These are phyloP conservation scores for Macrosiphum euphorbiae DNA, from an alignment of 2,888 invertebrate genomes.

Conservation along the genomic window DNA sequence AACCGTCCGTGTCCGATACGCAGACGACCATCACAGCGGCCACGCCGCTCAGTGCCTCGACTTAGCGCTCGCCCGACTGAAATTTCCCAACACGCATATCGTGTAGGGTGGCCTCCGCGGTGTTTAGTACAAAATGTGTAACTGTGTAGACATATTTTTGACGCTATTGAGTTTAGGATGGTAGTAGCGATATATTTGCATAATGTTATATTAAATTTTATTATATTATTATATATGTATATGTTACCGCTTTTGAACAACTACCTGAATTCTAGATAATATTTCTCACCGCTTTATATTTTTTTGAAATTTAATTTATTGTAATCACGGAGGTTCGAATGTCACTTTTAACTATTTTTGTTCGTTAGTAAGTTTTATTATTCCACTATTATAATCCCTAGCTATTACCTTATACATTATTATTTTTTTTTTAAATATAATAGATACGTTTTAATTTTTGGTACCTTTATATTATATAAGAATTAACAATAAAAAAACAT, in stretches of 20 bases:
- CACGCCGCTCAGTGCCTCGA: not conserved
- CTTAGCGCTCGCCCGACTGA: not conserved
- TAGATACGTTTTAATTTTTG: not conserved
- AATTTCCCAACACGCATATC: not conserved
- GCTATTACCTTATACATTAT: not conserved
- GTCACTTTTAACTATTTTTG: not conserved
- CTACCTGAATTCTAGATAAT: not conserved
- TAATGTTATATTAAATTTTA: not conserved
- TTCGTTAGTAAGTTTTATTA: not conserved
- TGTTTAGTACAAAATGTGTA: too few relatives aligned
- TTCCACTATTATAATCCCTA: not conserved
- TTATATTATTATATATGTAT: not conserved
- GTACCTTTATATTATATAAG: too few relatives aligned
- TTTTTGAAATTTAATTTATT: not conserved
- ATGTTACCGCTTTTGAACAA: not conserved
- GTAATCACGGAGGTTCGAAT: not conserved
- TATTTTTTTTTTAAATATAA: not conserved
- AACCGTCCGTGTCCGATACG: constrained; percentile 13
- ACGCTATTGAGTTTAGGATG: too few relatives aligned
- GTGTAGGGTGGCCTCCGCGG: too few relatives aligned
- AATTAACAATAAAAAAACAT: not conserved
- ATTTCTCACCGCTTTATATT: not conserved
- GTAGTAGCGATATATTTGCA: too few relatives aligned
- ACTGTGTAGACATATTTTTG: not conserved
- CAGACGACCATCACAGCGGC: not conserved